A percentile compares a stretch with the other conserved stretches of the same genome.
Evolutionary conservation across 2,888 invertebrate genomes (phyloP).

Genomic region (Allacma fusca): DNA sequence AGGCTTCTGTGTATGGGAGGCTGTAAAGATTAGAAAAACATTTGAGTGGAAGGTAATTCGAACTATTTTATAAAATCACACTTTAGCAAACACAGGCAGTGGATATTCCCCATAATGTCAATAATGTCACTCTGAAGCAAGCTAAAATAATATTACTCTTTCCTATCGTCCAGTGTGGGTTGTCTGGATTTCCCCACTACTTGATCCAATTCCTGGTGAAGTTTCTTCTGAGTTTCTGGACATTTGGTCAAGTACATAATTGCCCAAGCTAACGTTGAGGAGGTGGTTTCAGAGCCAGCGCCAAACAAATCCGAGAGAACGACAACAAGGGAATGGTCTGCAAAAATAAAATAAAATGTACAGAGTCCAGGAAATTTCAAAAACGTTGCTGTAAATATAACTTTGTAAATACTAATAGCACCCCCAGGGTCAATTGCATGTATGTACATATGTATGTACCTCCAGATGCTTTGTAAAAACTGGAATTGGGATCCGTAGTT

Average conservation of each 20-base stretch:
- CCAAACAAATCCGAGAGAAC: constrained; percentile 29
- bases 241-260: constrained; percentile 27
- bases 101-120: too few relatives aligned
- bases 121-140: background rate
- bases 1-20: constrained; percentile 50
- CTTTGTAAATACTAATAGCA: too few relatives aligned
- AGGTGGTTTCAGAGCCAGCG: constrained; percentile 37
- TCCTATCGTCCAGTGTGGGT: constrained; percentile 21
- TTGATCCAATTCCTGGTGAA: constrained; percentile 29
- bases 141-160: background rate
- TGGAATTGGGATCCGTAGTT: constrained; percentile 17
- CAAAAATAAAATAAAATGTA: background rate
- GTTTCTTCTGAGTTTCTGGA: constrained; percentile 20
- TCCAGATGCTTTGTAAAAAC: constrained; percentile 27
- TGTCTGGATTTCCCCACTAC: constrained; percentile 19
- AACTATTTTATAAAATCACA: too few relatives aligned
- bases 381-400: too few relatives aligned
- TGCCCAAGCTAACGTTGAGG: constrained; percentile 27
- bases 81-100: too few relatives aligned
- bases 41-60: background rate
- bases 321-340: constrained; percentile 10
- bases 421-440: too few relatives aligned
- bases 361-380: background rate
- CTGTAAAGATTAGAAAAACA: constrained; percentile 28
- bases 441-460: too few relatives aligned